Base-by-base conservation (phyloP, 2,888 invertebrate genomes). In the Drosophila kokeensis region DNA sequence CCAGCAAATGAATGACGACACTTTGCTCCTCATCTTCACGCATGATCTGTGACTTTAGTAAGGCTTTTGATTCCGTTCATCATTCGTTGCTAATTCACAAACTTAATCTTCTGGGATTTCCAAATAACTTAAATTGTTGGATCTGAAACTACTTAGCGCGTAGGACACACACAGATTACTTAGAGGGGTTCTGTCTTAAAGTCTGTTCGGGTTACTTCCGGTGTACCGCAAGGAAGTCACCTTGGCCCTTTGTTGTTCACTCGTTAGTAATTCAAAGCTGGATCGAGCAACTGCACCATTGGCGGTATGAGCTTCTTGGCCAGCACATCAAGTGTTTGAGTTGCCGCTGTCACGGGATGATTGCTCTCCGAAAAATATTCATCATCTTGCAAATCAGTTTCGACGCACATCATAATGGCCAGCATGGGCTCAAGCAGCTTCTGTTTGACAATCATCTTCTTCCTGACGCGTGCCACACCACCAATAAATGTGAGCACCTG, bases 301-400 rank as follows among this genome's bases (percentile, higher is more conserved):
- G 95, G 95, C 32, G 96, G 95, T 76, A 97, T 94, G 27, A 97
- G 93, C 91, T 96, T 96, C 81, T 96, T 93, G 38, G 97, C 96
- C 87, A 97, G 93, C 54, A 95, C 92, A 92, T 97, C 96, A 72
- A 97, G 93, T 7, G 96, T 96, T 93, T 96, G 96, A 0, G 96
- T 95, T 11, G 96, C 96, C 75, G 95, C 94, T 11, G 95, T 95
- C 74, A 95, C 94, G 1, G 96, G 95, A 36, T 94, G 95, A 72
- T 96, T 95, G 68, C 96, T 96, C 77, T 95, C 95, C 2, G 94
- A 95, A 95, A 83, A 95, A 95, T 57, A 40, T 78, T 95, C 95
- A 78, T 96, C 95, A 49, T 94, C 94, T 32, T 95, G 96, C 58
- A 95, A 94, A 4, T 95, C 94, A 2, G 95, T 94, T 72, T 95